A percentile compares a stretch with the other conserved stretches of the same genome.
Conservation (phyloP, 1,140 invertebrate species). For the Andricus grossulariae region DNA sequence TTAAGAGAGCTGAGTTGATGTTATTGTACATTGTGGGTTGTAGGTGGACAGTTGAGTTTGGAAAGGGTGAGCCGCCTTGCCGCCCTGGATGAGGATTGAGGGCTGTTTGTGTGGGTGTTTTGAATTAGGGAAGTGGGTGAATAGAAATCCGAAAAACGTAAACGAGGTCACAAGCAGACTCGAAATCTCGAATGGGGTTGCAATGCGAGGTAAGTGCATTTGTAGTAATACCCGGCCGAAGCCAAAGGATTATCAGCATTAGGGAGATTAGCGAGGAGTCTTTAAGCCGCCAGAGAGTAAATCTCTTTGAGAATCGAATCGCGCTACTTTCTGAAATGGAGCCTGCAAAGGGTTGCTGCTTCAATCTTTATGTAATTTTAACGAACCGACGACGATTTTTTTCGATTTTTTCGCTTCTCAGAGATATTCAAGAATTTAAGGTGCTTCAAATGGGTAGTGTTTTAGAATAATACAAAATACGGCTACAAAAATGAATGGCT, state of each 20-base stretch:
- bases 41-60: slow-evolving; percentile 37
- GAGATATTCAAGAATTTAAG: neutral
- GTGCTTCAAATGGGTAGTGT: no score
- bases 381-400: slow-evolving; percentile 9
- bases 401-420: neutral
- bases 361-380: slow-evolving; percentile 29
- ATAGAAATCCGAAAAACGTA: slow-evolving; percentile 56
- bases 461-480: no score
- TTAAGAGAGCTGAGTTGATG: slow-evolving; percentile 28
- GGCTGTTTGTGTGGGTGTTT: slow-evolving; percentile 43
- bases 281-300: slow-evolving; percentile 50
- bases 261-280: slow-evolving; percentile 64
- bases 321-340: slow-evolving; percentile 53
- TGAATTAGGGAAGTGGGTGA: slow-evolving; percentile 45
- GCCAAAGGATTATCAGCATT: slow-evolving; percentile 72
- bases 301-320: slow-evolving; percentile 55
- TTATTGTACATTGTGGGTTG: slow-evolving; percentile 34
- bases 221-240: slow-evolving; percentile 66
- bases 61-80: slow-evolving; percentile 29
- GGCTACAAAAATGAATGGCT: no score
- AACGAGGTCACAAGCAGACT: slow-evolving; percentile 52
- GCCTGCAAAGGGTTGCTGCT: slow-evolving; percentile 53
- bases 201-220: slow-evolving; percentile 62
- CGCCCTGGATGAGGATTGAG: no score
- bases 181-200: slow-evolving; percentile 39